A percentile compares a stretch with the other conserved stretches of the same genome.
These are phyloP conservation scores for Chamaetylas fuelleborni DNA, from an alignment of 2,113 vertebrate species.

Conservation along the genomic window DNA sequence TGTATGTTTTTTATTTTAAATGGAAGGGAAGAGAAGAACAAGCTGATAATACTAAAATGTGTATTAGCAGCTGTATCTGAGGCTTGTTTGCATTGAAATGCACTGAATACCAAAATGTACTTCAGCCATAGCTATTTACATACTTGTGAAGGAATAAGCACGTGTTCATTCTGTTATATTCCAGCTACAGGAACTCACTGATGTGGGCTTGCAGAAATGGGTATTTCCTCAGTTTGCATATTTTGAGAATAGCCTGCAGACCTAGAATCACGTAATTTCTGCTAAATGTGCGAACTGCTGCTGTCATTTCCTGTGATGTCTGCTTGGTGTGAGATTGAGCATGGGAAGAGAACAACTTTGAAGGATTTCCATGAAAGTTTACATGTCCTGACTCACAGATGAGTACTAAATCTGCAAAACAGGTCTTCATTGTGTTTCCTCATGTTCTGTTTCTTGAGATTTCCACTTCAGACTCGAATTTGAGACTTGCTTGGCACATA, in stretches of 20 bases:
- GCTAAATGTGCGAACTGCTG: background rate
- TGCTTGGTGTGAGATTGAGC: background rate
- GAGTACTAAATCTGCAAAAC: background rate
- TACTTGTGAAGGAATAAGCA: background rate
- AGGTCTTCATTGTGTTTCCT: background rate
- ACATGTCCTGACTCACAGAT: background rate
- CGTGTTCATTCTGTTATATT: background rate
- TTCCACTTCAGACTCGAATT: background rate
- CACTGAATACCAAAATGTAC: background rate
- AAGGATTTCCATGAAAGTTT: background rate
- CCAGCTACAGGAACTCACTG: background rate
- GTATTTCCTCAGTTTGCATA: background rate
- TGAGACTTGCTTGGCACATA: background rate
- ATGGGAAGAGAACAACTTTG: background rate
- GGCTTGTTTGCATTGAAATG: background rate
- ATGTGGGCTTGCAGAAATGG: background rate
- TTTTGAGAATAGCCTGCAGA: background rate
- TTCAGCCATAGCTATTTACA: background rate
- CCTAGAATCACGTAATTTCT: background rate
- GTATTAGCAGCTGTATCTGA: background rate
- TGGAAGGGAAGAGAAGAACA: background rate
- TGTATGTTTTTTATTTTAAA: background rate
- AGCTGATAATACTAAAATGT: background rate
- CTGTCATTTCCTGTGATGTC: background rate
- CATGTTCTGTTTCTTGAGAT: background rate